Conservation (phyloP, 2,888 invertebrate genomes). For the Conchocele bisecta region DNA sequence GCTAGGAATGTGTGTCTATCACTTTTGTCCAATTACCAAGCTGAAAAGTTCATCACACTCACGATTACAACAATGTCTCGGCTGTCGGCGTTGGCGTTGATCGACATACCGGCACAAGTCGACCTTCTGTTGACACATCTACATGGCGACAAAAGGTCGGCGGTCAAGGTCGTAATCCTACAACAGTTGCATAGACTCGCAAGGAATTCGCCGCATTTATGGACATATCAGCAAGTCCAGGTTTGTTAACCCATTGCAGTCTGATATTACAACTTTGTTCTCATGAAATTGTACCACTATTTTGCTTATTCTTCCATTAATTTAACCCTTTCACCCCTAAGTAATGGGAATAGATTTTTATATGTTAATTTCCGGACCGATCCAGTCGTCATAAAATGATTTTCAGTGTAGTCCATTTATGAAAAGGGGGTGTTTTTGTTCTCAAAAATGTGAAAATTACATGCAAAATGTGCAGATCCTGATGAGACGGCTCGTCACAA, state of each 20-base stretch:
- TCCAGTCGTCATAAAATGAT: no score
- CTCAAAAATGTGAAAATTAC: no score
- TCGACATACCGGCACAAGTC: conserved; percentile 94
- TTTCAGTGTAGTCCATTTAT: no score
- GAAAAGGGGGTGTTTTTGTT: no score
- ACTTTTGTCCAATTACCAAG: conserved; percentile 90
- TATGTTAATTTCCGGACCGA: no score
- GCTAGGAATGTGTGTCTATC: conserved; percentile 90
- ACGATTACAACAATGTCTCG: conserved; percentile 94
- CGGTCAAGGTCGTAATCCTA: conserved; percentile 88
- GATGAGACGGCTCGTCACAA: no score
- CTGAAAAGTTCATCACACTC: conserved; percentile 90
- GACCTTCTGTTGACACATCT: conserved; percentile 88
- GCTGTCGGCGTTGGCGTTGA: conserved; percentile 93
- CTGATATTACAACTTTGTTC: background rate
- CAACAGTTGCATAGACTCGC: conserved; percentile 88
- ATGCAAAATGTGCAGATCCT: no score
- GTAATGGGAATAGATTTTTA: no score
- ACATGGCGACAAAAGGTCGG: conserved; percentile 88
- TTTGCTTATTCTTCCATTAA: no score
- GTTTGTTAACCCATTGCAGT: conserved; percentile 63
- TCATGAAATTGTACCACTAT: background rate
- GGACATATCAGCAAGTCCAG: conserved; percentile 87
- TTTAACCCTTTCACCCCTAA: no score
- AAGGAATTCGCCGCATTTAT: conserved; percentile 89